Conservation (phyloP, 1,140 invertebrate species). For the Drusus annulatus region DNA sequence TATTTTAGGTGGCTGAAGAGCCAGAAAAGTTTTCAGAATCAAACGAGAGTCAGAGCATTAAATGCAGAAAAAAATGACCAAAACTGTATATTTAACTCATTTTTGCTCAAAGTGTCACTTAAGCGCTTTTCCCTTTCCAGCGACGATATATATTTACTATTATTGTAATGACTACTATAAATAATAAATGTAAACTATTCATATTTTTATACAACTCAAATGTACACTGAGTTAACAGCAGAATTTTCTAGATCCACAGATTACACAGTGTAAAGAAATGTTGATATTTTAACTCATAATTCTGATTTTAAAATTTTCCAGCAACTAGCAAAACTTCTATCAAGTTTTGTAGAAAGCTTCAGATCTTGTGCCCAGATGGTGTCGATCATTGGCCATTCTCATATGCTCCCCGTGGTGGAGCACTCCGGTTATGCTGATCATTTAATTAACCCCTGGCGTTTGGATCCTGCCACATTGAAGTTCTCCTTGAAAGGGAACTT, state of each 20-base stretch:
- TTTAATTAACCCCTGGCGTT: conserved; percentile 91
- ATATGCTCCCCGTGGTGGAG: conserved; percentile 95
- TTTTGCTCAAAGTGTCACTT: too few relatives aligned
- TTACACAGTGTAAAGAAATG: neutral
- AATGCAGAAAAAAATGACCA: too few relatives aligned
- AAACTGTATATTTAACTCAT: too few relatives aligned
- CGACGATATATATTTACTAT: too few relatives aligned
- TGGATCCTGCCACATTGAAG: conserved; percentile 89
- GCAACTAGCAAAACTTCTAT: conserved; percentile 88
- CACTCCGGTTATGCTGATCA: conserved; percentile 89
- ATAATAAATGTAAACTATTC: too few relatives aligned
- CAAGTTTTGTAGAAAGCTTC: conserved; percentile 94
- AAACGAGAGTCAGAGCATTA: too few relatives aligned
- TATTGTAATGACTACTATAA: too few relatives aligned
- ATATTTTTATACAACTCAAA: too few relatives aligned
- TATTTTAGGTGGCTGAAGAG: too few relatives aligned
- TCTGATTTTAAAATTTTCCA: conserved; percentile 62
- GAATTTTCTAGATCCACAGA: neutral
- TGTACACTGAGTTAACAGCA: too few relatives aligned
- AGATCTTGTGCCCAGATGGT: conserved; percentile 95
- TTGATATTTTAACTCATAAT: conserved; percentile 4
- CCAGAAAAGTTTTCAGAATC: too few relatives aligned
- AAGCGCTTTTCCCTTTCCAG: too few relatives aligned
- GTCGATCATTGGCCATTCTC: conserved; percentile 90
- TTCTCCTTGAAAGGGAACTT: conserved; percentile 93